Percentiles rank a stretch among this genome's conserved stretches.
These are phyloP conservation scores for Chironomus tentans DNA, from an alignment of 2,888 invertebrate species.

Conservation along the genomic window DNA sequence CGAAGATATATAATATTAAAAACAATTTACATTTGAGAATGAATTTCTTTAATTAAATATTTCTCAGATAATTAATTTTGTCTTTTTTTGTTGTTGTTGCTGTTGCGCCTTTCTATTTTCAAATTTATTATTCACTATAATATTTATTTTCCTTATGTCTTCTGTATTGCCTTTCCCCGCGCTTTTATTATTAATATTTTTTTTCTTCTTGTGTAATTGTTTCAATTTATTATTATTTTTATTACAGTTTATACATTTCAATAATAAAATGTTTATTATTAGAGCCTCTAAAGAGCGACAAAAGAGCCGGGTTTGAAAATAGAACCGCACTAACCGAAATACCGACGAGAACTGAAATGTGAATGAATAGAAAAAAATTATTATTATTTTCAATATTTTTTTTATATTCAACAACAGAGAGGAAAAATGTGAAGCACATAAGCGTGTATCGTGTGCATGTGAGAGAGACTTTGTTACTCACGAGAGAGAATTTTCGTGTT, in stretches of 20 bases:
- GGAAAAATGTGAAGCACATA: not conserved
- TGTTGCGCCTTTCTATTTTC: not conserved
- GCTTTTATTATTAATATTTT: not conserved
- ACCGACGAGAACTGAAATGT: constrained; percentile 24
- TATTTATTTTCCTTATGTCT: not conserved
- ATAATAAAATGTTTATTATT: constrained; percentile 27
- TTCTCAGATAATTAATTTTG: constrained; percentile 27
- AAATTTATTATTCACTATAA: not conserved
- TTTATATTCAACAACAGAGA: not conserved
- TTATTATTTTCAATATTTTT: not conserved
- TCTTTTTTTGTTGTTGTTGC: not conserved
- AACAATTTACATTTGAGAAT: constrained; percentile 24
- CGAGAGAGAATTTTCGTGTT: not conserved
- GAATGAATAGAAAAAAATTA: constrained; percentile 11
- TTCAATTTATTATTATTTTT: constrained; percentile 27
- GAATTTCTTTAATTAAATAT: constrained; percentile 27
- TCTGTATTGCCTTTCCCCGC: not conserved
- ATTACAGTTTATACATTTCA: constrained; percentile 27
- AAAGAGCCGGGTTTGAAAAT: not conserved
- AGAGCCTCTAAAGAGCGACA: constrained; percentile 22
- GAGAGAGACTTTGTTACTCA: not conserved
- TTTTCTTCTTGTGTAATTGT: constrained; percentile 12
- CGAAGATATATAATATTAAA: constrained; percentile 14
- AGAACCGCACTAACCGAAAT: constrained; percentile 18
- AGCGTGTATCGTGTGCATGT: not conserved